Evolutionary conservation across 2,797 vertebrate genomes (phyloP).

Genomic region (Micromesistius poutassou): DNA sequence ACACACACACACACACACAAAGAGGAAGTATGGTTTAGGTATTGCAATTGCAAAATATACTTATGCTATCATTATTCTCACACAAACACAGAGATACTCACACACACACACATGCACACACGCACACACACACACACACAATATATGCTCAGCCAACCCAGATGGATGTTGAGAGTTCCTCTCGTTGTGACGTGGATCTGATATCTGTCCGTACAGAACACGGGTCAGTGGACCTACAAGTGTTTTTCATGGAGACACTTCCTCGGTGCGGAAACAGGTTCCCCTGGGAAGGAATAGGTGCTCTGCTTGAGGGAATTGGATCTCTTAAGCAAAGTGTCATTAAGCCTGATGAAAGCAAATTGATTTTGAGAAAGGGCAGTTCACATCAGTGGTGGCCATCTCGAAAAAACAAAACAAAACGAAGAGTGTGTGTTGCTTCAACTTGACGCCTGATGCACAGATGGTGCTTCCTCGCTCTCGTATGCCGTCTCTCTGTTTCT

Average conservation of each 20-base stretch:
- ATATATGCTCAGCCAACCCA: no score
- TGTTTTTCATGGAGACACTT: not conserved
- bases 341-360: conserved; percentile 64
- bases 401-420: conserved; percentile 21
- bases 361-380: conserved; percentile 58
- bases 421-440: conserved; percentile 1
- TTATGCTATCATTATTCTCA: no score
- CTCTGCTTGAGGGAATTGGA: conserved; percentile 30
- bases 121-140: no score
- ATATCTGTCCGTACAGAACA: no score
- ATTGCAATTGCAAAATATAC: no score
- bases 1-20: no score
- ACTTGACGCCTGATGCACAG: conserved; percentile 41
- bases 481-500: not conserved
- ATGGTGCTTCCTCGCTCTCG: conserved; percentile 43
- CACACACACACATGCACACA: no score
- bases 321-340: conserved; percentile 59
- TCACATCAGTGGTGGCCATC: conserved; percentile 37
- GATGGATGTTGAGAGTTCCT: no score
- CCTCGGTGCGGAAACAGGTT: not conserved
- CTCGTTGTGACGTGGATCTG: no score
- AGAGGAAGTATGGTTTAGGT: no score
- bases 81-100: no score
- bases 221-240: not conserved
- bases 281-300: not conserved